Percentiles rank a stretch among this genome's conserved stretches.
Evolutionary conservation across 2,888 invertebrate genomes (phyloP).

Genomic region (Endotricha flammealis): DNA sequence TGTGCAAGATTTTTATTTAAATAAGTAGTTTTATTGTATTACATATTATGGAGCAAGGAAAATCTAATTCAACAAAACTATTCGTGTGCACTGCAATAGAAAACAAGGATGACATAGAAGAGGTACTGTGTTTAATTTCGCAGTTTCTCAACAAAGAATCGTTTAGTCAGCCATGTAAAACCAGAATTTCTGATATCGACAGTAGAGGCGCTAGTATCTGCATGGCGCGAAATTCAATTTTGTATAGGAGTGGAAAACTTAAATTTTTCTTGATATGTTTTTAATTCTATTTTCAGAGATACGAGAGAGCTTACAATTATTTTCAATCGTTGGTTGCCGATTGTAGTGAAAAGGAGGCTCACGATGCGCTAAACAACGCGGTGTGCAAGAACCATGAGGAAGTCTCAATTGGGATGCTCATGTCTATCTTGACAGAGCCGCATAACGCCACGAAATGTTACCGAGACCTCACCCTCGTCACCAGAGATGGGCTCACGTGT

Average conservation of each 20-base stretch:
- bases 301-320: conserved; percentile 89
- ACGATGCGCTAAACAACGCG: conserved; percentile 93
- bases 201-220: conserved; percentile 61
- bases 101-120: conserved; percentile 93
- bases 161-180: conserved; percentile 74
- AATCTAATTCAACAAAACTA: conserved; percentile 83
- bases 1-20: conserved; percentile 78
- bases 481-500: conserved; percentile 91
- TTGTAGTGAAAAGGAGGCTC: conserved; percentile 94
- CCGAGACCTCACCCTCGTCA: conserved; percentile 92
- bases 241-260: conserved; percentile 23
- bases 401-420: conserved; percentile 92
- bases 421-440: conserved; percentile 92
- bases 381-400: conserved; percentile 96
- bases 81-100: conserved; percentile 90
- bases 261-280: conserved; percentile 26
- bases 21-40: conserved; percentile 70
- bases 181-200: conserved; percentile 60
- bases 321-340: conserved; percentile 88
- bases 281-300: conserved; percentile 83
- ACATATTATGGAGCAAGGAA: conserved; percentile 78
- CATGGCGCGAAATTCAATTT: conserved; percentile 67
- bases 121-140: conserved; percentile 82
- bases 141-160: conserved; percentile 72
- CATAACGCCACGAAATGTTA: conserved; percentile 90